These are phyloP conservation scores for Sebastes hubbsi DNA, from an alignment of 2,797 vertebrate genomes.

Conservation along the genomic window DNA sequence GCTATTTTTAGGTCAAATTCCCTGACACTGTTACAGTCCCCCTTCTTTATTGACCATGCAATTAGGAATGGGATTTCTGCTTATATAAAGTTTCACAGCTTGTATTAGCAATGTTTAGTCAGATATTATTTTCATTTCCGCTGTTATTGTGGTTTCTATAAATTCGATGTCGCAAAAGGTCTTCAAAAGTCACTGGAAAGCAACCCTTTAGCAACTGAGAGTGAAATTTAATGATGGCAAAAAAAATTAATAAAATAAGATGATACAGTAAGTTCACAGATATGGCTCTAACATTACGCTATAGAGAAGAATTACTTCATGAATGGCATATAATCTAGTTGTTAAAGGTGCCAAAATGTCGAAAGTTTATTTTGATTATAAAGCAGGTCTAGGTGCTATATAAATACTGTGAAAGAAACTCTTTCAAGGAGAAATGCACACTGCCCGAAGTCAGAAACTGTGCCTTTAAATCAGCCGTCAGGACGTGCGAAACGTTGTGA, in stretches of 20 bases:
- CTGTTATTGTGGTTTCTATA: conserved; percentile 16
- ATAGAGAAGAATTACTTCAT: background rate
- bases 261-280: background rate
- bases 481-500: background rate
- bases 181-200: background rate
- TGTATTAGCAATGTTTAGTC: conserved; percentile 1
- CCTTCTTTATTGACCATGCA: background rate
- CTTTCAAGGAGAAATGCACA: background rate
- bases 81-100: conserved; percentile 5
- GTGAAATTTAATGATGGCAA: background rate
- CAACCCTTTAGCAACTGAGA: background rate
- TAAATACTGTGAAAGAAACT: background rate
- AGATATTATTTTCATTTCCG: background rate
- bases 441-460: background rate
- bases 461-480: background rate
- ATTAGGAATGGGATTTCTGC: conserved; percentile 5
- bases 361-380: background rate
- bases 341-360: background rate
- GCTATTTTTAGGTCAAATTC: conserved; percentile 6
- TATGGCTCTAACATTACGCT: background rate
- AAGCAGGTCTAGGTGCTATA: background rate
- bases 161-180: background rate
- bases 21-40: background rate
- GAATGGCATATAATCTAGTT: background rate
- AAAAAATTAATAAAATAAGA: background rate